Base-by-base conservation (phyloP, 2,113 vertebrate genomes). In the Calyptommatus sinebrachiatus region DNA sequence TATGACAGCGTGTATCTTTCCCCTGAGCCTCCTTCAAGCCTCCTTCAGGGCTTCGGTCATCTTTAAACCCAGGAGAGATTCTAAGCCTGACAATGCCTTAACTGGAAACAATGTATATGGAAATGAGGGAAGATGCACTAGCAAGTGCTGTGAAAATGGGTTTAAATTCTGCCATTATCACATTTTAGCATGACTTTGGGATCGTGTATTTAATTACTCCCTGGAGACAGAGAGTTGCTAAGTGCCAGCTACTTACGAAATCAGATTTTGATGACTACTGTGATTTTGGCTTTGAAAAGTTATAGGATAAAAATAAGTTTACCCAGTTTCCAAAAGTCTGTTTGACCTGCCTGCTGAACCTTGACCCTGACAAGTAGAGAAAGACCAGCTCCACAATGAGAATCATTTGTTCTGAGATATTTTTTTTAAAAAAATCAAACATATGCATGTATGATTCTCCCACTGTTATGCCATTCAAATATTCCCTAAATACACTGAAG, bases 1-100 rank as follows among this genome's bases (percentile, higher is more conserved):
- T 2, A 0, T 89, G 93, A 88, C 86, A 91, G 83, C 1, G 21
- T 88, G 57, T 57, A 50, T 76, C 83, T 89, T 88, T 89, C 88
- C 94, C 87, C 41, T 35, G 84, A 91, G 90, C 88, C 73, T 82
- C 89, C 92, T 93, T 83, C 68, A 29, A 84, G 93, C 89, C 88
- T 68, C 72, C 79, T 87, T 0, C 75, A 77, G 77, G 75, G 72
- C 62, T 87, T 85, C 0, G 70, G 82, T 78, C 86, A 83, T 79
- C 28, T 22, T 84, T 83, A 87, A 84, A 21, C 84, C 71, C 82
- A 46, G 79, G 85, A 91, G 84, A 87, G 1, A 62, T 77, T 67
- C 14, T n/a, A 62, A 82, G 24, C 8, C 61, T 87, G 89, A 86
- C 78, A 87, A 53, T 77, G 61, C 87, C 78, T 87, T 85, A 0